Evolutionary conservation across 2,797 vertebrate genomes (phyloP).

Genomic region (Parotocinclus haroldoi): DNA sequence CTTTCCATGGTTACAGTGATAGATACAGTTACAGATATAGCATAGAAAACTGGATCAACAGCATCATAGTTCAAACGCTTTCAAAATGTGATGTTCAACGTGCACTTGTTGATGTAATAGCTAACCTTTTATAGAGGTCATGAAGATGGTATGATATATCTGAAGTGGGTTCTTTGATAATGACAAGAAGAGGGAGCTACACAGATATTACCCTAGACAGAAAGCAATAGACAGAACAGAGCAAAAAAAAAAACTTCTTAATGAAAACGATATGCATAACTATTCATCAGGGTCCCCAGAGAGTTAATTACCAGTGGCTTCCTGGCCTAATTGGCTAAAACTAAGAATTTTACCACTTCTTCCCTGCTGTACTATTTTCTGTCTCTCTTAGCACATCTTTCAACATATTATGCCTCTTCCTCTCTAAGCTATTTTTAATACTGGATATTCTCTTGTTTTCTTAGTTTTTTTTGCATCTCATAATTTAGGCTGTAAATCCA

Average conservation of each 20-base stretch:
- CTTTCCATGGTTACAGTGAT: too few species aligned
- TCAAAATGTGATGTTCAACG: too few species aligned
- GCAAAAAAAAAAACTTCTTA: slow-evolving; percentile 59
- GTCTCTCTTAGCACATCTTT: slow-evolving; percentile 33
- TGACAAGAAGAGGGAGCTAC: background rate
- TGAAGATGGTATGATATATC: too few species aligned
- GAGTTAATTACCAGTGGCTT: slow-evolving; percentile 80
- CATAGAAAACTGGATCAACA: too few species aligned
- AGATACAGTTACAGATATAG: too few species aligned
- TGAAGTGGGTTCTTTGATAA: background rate
- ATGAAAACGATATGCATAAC: slow-evolving; percentile 79
- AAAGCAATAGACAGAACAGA: slow-evolving; percentile 18
- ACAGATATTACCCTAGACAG: background rate
- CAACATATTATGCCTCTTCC: slow-evolving; percentile 6
- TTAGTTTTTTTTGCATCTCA: slow-evolving; percentile 17
- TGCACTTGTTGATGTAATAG: too few species aligned
- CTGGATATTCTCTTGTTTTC: background rate
- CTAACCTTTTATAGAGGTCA: background rate
- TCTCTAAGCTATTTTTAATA: background rate
- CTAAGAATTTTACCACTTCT: slow-evolving; percentile 74
- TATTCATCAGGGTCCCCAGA: slow-evolving; percentile 73
- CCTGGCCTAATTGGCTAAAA: slow-evolving; percentile 78
- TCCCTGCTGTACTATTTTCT: slow-evolving; percentile 58
- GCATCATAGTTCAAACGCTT: too few species aligned
- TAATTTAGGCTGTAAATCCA: slow-evolving; percentile 12